Base-by-base conservation (phyloP, 2,888 invertebrate species). In the Mesorhabditis spiculigera region DNA sequence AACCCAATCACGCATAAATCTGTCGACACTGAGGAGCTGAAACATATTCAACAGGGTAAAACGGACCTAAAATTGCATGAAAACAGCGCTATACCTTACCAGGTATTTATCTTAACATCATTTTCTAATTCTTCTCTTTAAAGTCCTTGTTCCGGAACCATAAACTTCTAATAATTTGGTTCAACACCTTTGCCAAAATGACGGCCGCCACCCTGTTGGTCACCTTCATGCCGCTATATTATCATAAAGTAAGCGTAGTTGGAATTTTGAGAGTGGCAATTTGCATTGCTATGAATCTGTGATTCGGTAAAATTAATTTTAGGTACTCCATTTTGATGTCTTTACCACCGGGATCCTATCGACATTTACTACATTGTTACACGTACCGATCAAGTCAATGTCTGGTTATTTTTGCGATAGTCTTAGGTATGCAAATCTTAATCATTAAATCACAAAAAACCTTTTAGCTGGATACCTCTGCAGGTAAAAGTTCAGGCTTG, bases 11-110 rank as follows among this genome's bases (percentile, higher is more conserved):
- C 41, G 42, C 71, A 71, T 58, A 58, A 50, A 5, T 28, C 63
- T 41, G 79, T 79, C 4, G 75, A 75, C 3, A 68, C 69, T 6
- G 74, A 74, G 45, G 83, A 83, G 67, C 65, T 78, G 61, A 68
- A 69, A 6, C 68, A 72, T 8, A 83, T 83, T 70, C 78, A 81
- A 66, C 71, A 77, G 43, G 76, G 79, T 63, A 83, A 83, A 71
- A 75, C 80, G 10, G 71, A 78, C 28, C 28, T 28, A 28, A 28
- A 28, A 28, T 28, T 28, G 28, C 28, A 28, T 28, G 28, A 28
- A 28, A 28, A 28, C 3, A 3, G 28, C 28, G 28, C 28, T 28
- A 28, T 28, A 28, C 28, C 28, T 28, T 28, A 1, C 28, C 28
- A 28, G 28, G 28, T 28, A 28, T 28, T 1, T 28, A 28, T 28